phyloP scores from a whole-genome alignment of 2,797 vertebrate species.

The Eulemur albifrons region DNA sequence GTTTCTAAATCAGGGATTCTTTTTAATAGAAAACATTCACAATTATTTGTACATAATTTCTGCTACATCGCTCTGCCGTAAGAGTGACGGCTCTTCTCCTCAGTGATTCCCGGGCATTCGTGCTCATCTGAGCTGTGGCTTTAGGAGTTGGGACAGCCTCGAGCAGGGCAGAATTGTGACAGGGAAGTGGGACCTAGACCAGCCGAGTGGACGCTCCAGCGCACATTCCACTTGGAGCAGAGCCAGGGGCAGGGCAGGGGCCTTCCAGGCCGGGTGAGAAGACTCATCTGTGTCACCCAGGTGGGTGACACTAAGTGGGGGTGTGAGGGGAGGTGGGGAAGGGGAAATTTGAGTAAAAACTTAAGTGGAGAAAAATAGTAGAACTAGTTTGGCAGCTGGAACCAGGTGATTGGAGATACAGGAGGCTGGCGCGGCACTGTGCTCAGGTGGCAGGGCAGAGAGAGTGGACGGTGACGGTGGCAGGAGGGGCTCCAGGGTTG shows the following conservation, averaged over 20 bases:
- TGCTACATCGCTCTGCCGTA: neutral
- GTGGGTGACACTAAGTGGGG: neutral
- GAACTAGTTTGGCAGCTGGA: fast-evolving
- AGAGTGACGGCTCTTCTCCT: neutral
- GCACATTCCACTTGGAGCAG: no score
- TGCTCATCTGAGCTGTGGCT: neutral
- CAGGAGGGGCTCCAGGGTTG: neutral
- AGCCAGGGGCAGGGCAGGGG: fast-evolving
- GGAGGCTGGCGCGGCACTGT: neutral
- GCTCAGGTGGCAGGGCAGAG: neutral
- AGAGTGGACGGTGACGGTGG: no score
- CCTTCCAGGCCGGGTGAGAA: fast-evolving
- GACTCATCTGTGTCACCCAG: no score
- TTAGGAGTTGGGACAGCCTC: no score
- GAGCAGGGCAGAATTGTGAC: neutral
- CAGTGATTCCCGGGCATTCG: no score
- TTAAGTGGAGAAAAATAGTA: no score
- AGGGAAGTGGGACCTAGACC: neutral
- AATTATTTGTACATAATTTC: fast-evolving
- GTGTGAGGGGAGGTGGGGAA: no score
- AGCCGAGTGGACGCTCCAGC: neutral
- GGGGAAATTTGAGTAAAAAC: neutral
- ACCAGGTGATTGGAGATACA: neutral
- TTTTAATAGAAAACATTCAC: no score
- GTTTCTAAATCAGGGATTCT: fast-evolving